Conservation (phyloP, 1,140 invertebrate genomes). For the Rhyzopertha dominica region DNA sequence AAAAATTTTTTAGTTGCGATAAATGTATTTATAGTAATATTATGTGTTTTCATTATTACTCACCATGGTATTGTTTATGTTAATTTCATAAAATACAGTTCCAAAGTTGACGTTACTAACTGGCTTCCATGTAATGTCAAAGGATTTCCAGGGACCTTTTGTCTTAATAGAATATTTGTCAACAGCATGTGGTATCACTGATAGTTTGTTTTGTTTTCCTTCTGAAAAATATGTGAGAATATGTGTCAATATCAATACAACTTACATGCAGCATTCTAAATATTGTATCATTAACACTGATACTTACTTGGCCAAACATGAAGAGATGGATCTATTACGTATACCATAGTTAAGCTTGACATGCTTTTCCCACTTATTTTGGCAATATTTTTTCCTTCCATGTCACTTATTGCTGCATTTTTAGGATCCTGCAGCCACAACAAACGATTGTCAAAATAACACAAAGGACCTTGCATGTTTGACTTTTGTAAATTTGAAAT, state of each 20-base stretch:
- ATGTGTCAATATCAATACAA: too few species aligned
- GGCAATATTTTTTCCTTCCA: constrained; percentile 69
- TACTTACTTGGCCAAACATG: constrained; percentile 52
- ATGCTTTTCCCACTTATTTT: constrained; percentile 59
- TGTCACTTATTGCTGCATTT: constrained; percentile 72
- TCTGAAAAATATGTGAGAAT: constrained; percentile 5
- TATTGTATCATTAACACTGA: not conserved
- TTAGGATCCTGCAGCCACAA: constrained; percentile 76
- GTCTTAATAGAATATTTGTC: constrained; percentile 58
- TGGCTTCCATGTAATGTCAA: constrained; percentile 75
- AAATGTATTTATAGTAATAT: too few species aligned
- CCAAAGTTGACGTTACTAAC: constrained; percentile 71
- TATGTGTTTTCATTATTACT: too few species aligned
- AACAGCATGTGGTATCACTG: constrained; percentile 67
- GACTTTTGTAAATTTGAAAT: constrained; percentile 49
- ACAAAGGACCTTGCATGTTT: constrained; percentile 59
- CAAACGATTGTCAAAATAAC: constrained; percentile 72
- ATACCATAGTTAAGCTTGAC: constrained; percentile 62
- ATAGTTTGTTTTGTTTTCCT: constrained; percentile 43
- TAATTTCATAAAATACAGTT: constrained; percentile 77
- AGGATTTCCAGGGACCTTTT: constrained; percentile 65
- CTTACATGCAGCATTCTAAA: not conserved
- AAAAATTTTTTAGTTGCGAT: not conserved
- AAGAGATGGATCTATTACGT: constrained; percentile 65
- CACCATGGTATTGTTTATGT: too few species aligned